These are phyloP conservation scores for Aphrophora alni DNA, from an alignment of 2,888 invertebrate genomes.

Conservation along the genomic window DNA sequence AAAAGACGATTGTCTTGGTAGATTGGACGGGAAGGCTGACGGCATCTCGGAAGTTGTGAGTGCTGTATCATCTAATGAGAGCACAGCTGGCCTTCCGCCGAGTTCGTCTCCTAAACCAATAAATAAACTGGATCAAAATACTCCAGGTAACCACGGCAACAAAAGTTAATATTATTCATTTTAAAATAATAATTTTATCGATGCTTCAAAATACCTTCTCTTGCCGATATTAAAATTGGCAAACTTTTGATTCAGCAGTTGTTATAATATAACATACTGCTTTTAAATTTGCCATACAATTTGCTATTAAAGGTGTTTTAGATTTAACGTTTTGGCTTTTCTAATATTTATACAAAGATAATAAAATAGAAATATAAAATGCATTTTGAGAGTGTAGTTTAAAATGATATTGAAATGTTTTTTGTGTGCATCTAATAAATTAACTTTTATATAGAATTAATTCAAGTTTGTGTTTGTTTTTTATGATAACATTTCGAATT, in stretches of 20 bases:
- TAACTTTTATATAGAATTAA: too few species aligned
- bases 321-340: not conserved
- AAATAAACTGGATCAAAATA: slow-evolving; percentile 11
- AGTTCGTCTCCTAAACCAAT: slow-evolving; percentile 3
- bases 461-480: too few species aligned
- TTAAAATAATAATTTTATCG: not conserved
- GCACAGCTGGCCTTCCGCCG: not conserved
- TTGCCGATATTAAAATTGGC: not conserved
- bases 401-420: too few species aligned
- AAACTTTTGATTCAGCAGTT: not conserved
- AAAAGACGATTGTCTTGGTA: not conserved
- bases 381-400: too few species aligned
- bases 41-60: slow-evolving; percentile 24
- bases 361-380: too few species aligned
- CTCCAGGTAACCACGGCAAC: not conserved
- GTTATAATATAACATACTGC: not conserved
- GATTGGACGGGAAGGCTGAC: slow-evolving; percentile 26
- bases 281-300: not conserved
- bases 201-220: not conserved
- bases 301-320: not conserved
- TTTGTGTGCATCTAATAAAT: too few species aligned
- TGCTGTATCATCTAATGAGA: not conserved
- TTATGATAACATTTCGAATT: too few species aligned
- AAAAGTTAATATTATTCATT: not conserved
- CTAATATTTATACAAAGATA: not conserved